Evolutionary conservation across 2,113 vertebrate species (phyloP).

Genomic region (Perognathus longimembris): DNA sequence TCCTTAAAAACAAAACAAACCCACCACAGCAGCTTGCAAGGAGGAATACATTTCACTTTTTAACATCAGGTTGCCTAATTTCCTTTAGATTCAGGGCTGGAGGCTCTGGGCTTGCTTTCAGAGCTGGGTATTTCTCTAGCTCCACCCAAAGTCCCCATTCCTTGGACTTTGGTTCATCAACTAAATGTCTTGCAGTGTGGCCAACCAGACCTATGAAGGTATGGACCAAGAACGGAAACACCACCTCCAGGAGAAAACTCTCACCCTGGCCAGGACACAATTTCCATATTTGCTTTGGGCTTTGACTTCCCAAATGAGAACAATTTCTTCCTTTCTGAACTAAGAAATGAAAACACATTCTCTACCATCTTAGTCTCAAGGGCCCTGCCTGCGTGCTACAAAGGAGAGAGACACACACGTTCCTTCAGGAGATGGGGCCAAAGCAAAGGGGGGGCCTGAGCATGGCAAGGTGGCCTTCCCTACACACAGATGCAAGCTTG

Average conservation of each 20-base stretch:
- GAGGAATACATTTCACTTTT: background rate
- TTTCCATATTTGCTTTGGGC: slow-evolving; percentile 52
- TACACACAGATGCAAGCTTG: background rate
- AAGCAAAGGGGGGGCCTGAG: background rate
- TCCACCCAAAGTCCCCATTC: background rate
- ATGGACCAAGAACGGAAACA: background rate
- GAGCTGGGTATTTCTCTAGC: background rate
- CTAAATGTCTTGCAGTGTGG: background rate
- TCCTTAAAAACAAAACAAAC: background rate
- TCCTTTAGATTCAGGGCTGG: background rate
- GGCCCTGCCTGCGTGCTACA: background rate
- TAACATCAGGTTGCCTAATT: background rate
- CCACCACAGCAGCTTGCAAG: background rate
- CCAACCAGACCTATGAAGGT: background rate
- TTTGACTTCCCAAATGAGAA: slow-evolving; percentile 51
- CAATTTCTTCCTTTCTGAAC: slow-evolving; percentile 55
- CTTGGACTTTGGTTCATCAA: background rate
- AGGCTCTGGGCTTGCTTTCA: background rate
- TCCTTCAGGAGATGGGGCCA: background rate
- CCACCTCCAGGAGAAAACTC: slow-evolving; percentile 37
- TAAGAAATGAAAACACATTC: slow-evolving; percentile 50
- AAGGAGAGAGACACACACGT: background rate
- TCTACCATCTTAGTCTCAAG: background rate
- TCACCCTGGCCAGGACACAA: slow-evolving; percentile 32
- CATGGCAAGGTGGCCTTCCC: background rate